Evolutionary conservation across 2,888 invertebrate genomes (phyloP).

Genomic region (Rhorus exstirpatorius): DNA sequence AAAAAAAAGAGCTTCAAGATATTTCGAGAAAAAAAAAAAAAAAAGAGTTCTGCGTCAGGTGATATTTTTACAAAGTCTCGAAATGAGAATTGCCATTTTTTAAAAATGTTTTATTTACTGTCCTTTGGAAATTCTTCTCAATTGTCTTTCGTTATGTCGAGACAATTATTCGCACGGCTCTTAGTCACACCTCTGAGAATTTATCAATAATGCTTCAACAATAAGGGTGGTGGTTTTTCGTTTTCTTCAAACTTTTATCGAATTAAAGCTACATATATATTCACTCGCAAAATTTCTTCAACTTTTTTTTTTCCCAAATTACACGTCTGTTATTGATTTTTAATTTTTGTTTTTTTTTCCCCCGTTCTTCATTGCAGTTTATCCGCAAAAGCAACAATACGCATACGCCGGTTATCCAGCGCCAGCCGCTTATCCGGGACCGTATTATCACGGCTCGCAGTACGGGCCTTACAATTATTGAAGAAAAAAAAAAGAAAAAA

Average conservation of each 20-base stretch:
- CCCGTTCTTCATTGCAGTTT: slow-evolving; percentile 90
- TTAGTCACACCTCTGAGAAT: no score
- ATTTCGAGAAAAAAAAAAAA: neutral
- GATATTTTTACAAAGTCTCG: neutral
- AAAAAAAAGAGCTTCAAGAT: neutral
- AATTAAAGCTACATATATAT: no score
- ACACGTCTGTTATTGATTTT: no score
- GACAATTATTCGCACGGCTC: no score
- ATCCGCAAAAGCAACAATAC: slow-evolving; percentile 97
- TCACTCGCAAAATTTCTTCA: no score
- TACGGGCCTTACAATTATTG: slow-evolving; percentile 98
- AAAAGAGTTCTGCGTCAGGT: no score
- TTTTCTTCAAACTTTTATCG: no score
- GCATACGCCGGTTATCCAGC: slow-evolving; percentile 95
- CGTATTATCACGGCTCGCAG: slow-evolving; percentile 96
- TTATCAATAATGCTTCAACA: no score
- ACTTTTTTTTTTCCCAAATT: no score
- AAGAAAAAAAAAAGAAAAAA: slow-evolving; percentile 75
- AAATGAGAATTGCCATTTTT: neutral
- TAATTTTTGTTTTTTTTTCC: neutral
- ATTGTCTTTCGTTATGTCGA: no score
- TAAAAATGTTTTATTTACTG: slow-evolving; percentile 9
- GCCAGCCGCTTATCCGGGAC: slow-evolving; percentile 94
- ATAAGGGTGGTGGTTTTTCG: no score
- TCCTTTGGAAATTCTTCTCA: no score